Percentiles rank a stretch among this genome's conserved stretches.
phyloP scores from a whole-genome alignment of 2,888 invertebrate genomes.

The Nasonia oneida region DNA sequence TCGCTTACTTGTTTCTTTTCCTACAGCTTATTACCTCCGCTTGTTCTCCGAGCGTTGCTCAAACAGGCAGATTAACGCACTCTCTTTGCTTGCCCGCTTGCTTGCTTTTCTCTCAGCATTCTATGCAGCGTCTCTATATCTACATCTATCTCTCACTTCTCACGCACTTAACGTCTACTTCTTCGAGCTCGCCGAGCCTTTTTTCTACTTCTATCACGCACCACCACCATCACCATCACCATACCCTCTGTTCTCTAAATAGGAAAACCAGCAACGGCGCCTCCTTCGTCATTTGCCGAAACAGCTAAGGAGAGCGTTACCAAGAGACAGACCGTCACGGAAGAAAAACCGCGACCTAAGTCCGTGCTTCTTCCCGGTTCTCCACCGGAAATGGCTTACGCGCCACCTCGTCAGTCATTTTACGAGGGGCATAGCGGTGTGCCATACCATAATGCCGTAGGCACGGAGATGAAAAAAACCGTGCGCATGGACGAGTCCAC shows the following conservation, averaged over 20 bases:
- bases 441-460: slow-evolving; percentile 83
- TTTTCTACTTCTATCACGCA: slow-evolving; percentile 58
- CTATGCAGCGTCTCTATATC: slow-evolving; percentile 48
- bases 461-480: slow-evolving; percentile 85
- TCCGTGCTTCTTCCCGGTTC: slow-evolving; percentile 81
- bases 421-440: slow-evolving; percentile 81
- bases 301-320: slow-evolving; percentile 62
- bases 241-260: slow-evolving; percentile 69
- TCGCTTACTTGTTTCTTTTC: slow-evolving; percentile 63
- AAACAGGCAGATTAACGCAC: slow-evolving; percentile 58
- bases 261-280: slow-evolving; percentile 77
- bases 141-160: slow-evolving; percentile 22
- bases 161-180: slow-evolving; percentile 46
- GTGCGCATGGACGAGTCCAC: slow-evolving; percentile 87
- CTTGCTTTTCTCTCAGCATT: slow-evolving; percentile 57
- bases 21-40: slow-evolving; percentile 55
- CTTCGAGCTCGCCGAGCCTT: slow-evolving; percentile 21
- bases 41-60: slow-evolving; percentile 55
- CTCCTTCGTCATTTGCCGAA: slow-evolving; percentile 75
- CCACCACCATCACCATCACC: slow-evolving; percentile 64
- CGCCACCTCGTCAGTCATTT: slow-evolving; percentile 80
- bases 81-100: slow-evolving; percentile 63
- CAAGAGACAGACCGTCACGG: slow-evolving; percentile 59
- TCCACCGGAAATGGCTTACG: slow-evolving; percentile 82
- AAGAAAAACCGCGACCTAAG: slow-evolving; percentile 71